These are phyloP conservation scores for Atta colombica DNA, from an alignment of 1,140 invertebrate genomes.

Conservation along the genomic window DNA sequence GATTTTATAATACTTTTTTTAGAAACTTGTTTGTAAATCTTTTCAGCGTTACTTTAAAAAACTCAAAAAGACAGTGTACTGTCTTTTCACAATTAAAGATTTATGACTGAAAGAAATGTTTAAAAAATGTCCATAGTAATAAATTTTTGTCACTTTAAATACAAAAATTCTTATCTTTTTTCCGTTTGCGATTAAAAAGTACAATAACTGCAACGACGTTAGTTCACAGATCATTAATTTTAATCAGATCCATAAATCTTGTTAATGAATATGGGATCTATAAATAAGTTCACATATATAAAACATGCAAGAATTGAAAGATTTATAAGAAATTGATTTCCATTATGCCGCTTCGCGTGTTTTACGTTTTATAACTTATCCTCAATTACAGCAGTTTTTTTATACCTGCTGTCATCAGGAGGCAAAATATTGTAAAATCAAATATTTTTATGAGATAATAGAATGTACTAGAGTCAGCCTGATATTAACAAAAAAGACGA, in stretches of 20 bases:
- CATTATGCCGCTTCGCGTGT: not conserved
- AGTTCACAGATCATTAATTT: conserved; percentile 5
- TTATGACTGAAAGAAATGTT: not conserved
- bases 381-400: not conserved
- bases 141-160: not conserved
- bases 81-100: too few species aligned
- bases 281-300: not conserved
- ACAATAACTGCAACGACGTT: not conserved
- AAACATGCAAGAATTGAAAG: too few species aligned
- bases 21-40: too few species aligned
- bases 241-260: conserved; percentile 3
- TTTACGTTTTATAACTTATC: not conserved
- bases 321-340: conserved; percentile 8
- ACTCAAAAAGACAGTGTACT: too few species aligned
- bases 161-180: not conserved
- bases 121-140: not conserved
- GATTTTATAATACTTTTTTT: too few species aligned
- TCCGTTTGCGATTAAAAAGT: conserved; percentile 11
- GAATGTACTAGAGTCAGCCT: not conserved
- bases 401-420: not conserved
- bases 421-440: not conserved
- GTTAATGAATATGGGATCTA: not conserved
- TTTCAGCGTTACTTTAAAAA: too few species aligned
- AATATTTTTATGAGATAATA: not conserved
- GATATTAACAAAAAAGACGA: conserved; percentile 4